phyloP scores from a whole-genome alignment of 2,113 vertebrate species.

The Anguilla rostrata region DNA sequence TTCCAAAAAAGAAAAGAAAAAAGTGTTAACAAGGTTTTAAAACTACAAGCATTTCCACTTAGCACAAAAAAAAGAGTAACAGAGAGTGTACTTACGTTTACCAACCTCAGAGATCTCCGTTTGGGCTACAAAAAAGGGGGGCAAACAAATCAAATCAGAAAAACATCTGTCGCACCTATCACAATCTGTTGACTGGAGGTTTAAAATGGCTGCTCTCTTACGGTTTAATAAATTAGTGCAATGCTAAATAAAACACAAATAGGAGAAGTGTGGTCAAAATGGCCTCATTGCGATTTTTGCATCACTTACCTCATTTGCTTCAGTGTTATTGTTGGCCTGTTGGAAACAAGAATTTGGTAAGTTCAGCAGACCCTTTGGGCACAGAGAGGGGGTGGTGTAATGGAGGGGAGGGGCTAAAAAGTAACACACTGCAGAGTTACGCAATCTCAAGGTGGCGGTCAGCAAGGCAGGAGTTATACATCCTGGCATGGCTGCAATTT shows the following conservation, averaged over 20 bases:
- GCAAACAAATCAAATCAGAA: neutral
- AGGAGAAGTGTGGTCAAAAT: neutral
- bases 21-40: neutral
- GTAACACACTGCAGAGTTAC: constrained; percentile 3
- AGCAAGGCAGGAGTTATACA: neutral
- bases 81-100: constrained; percentile 56
- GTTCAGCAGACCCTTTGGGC: neutral
- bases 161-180: neutral
- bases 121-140: constrained; percentile 70
- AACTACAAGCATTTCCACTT: neutral
- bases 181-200: neutral
- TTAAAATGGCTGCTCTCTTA: neutral
- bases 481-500: constrained; percentile 27
- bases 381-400: neutral
- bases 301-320: constrained; percentile 57
- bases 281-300: neutral
- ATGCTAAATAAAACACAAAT: neutral
- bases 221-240: neutral
- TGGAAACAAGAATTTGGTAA: neutral
- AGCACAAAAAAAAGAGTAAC: neutral
- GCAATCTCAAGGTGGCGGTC: constrained; percentile 5
- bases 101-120: constrained; percentile 77
- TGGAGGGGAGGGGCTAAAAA: neutral
- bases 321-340: constrained; percentile 53
- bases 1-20: constrained; percentile 50